These are phyloP conservation scores for Salarias fasciatus DNA, from an alignment of 2,797 vertebrate genomes.

Conservation along the genomic window DNA sequence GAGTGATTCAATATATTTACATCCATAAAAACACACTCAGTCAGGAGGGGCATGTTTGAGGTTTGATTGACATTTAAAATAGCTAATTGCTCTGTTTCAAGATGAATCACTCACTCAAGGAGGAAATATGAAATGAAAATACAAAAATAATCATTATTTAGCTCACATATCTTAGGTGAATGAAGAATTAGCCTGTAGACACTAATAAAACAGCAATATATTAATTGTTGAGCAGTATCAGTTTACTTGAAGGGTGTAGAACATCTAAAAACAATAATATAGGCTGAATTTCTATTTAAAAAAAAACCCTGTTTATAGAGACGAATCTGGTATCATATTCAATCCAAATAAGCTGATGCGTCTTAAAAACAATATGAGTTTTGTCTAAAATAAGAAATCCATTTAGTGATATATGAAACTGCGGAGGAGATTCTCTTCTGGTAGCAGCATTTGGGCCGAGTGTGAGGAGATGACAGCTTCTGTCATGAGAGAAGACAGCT, in stretches of 20 bases:
- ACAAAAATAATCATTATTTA: too few relatives aligned
- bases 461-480: conserved; percentile 26
- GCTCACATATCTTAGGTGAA: too few relatives aligned
- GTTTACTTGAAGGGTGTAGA: not conserved
- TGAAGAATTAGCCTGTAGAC: too few relatives aligned
- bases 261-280: not conserved
- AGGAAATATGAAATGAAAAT: too few relatives aligned
- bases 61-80: too few relatives aligned
- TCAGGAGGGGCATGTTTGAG: too few relatives aligned
- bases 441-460: conserved; percentile 18
- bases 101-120: too few relatives aligned
- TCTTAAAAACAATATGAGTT: not conserved
- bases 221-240: not conserved
- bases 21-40: not conserved
- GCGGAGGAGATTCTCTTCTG: conserved; percentile 3
- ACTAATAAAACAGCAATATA: too few relatives aligned
- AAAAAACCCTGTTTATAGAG: not conserved
- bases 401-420: conserved; percentile 35
- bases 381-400: conserved; percentile 22
- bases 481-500: conserved; percentile 22
- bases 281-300: not conserved
- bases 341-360: not conserved
- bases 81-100: too few relatives aligned
- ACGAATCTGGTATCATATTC: conserved; percentile 1
- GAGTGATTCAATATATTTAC: too few relatives aligned